Evolutionary conservation across 2,113 vertebrate genomes (phyloP).

Genomic region (Alexandromys fortis): DNA sequence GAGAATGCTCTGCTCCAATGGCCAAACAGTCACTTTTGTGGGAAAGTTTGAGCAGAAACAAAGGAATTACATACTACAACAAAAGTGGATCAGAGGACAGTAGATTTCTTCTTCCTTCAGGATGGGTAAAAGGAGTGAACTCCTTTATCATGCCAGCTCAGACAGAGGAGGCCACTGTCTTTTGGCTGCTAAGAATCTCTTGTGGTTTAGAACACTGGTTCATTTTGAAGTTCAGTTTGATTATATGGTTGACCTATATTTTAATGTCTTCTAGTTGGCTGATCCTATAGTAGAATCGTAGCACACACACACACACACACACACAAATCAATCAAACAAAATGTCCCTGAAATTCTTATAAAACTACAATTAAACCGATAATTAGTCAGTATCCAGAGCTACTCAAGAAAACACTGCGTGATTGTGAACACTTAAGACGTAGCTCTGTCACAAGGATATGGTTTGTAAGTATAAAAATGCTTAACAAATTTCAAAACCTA

Average conservation of each 20-base stretch:
- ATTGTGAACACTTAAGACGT: not conserved
- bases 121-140: not conserved
- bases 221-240: not conserved
- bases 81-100: not conserved
- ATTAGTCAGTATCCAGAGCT: not conserved
- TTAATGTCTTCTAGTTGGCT: not conserved
- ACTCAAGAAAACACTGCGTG: not conserved
- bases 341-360: not conserved
- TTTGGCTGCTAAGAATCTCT: not conserved
- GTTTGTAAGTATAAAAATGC: conserved; percentile 5
- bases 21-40: not conserved
- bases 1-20: not conserved
- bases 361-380: not conserved
- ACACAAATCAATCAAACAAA: not conserved
- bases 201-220: not conserved
- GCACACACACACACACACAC: not conserved
- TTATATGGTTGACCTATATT: not conserved
- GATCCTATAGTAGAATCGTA: not conserved
- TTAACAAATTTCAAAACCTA: not conserved
- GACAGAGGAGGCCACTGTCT: not conserved
- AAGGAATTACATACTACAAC: not conserved
- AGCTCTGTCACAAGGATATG: not conserved
- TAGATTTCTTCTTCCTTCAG: not conserved
- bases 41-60: not conserved
- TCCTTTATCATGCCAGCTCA: not conserved